phyloP scores from a whole-genome alignment of 2,797 vertebrate genomes.

The Sebastes iracundus region DNA sequence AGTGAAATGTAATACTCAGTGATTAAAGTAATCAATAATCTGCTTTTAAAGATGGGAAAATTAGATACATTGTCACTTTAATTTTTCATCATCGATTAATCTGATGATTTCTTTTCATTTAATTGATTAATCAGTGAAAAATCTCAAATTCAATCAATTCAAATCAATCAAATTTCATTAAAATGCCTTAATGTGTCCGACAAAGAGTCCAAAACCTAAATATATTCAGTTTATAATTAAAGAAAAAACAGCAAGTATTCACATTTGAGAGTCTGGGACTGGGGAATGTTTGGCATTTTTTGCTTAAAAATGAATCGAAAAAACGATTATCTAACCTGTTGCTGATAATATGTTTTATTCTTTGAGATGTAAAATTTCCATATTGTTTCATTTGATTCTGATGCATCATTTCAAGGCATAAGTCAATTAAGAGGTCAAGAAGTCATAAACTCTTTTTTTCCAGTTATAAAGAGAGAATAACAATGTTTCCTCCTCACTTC shows the following conservation, averaged over 20 bases:
- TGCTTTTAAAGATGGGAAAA: background rate
- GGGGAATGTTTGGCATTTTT: background rate
- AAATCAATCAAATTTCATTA: background rate
- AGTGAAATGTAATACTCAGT: too few relatives aligned
- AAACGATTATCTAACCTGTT: background rate
- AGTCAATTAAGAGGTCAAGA: background rate
- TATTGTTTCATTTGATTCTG: background rate
- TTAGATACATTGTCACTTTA: background rate
- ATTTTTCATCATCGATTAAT: background rate
- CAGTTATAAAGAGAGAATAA: background rate
- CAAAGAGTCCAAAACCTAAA: background rate
- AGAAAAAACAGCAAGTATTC: fast-evolving
- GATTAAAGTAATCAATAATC: background rate
- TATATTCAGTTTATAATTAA: background rate
- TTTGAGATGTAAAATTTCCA: background rate
- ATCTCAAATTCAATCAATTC: background rate
- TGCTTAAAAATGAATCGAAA: too few relatives aligned
- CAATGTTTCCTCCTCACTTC: background rate
- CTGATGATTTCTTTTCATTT: background rate
- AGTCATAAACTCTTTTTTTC: background rate
- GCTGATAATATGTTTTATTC: background rate
- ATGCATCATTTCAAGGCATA: background rate
- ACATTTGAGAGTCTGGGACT: too few relatives aligned
- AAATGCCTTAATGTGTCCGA: fast-evolving
- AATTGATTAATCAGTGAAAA: background rate